Conservation (phyloP, 2,113 vertebrate species). For the Myotis lucifugus region DNA sequence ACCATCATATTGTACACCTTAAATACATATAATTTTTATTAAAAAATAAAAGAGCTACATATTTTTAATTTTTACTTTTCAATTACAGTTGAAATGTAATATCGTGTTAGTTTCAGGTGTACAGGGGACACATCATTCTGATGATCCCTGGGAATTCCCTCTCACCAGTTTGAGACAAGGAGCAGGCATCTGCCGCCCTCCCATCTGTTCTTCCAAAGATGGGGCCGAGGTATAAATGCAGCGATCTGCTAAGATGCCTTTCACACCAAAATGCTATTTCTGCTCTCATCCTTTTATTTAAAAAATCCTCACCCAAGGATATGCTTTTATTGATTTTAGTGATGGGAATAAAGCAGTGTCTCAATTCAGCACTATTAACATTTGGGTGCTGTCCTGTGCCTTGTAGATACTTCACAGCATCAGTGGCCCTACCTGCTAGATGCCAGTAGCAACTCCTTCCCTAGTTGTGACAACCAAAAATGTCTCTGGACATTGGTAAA, state of each 20-base stretch:
- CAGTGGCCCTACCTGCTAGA: not conserved
- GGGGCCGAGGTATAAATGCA: not conserved
- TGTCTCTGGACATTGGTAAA: not conserved
- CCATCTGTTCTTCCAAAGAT: not conserved
- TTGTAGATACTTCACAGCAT: not conserved
- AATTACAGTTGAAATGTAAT: not conserved
- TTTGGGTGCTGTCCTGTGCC: not conserved
- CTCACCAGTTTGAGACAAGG: not conserved
- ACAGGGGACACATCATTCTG: not conserved
- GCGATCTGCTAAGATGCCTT: not conserved
- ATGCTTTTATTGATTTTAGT: too few species aligned
- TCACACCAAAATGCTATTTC: not conserved
- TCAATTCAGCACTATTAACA: not conserved
- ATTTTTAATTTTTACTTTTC: not conserved
- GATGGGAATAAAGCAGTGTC: not conserved
- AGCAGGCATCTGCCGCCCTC: not conserved
- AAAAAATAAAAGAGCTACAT: not conserved
- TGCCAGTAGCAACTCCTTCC: not conserved
- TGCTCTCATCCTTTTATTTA: not conserved
- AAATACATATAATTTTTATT: not conserved
- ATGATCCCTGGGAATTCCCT: not conserved
- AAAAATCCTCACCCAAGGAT: too few species aligned
- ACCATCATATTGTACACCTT: not conserved
- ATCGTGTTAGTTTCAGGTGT: not conserved
- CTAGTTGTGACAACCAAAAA: not conserved